Conservation (phyloP, 2,797 vertebrate genomes). For the Apogon hyalosoma region DNA sequence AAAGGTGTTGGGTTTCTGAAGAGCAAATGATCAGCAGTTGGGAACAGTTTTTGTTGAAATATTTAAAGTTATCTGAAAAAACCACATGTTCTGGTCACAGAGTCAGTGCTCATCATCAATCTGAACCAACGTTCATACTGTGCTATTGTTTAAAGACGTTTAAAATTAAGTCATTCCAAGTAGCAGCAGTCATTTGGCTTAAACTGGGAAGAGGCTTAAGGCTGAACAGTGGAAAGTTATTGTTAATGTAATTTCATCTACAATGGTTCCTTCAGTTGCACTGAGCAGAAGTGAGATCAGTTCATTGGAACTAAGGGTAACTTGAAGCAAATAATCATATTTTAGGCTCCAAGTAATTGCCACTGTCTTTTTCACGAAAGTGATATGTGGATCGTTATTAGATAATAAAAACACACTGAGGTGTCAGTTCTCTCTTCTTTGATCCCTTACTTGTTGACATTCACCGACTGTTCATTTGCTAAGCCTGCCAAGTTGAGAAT, state of each 20-base stretch:
- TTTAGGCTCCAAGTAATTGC: background rate
- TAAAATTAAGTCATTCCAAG: background rate
- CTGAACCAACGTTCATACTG: background rate
- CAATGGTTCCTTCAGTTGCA: background rate
- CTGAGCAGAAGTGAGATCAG: background rate
- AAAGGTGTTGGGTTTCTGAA: background rate
- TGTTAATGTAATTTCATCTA: too few relatives aligned
- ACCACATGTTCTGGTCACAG: background rate
- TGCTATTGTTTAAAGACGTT: background rate
- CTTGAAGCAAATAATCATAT: too few relatives aligned
- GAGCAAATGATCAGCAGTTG: background rate
- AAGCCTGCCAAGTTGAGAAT: slow-evolving; percentile 54
- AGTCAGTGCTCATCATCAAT: background rate
- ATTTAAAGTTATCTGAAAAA: slow-evolving; percentile 5
- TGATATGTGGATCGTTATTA: slow-evolving; percentile 17
- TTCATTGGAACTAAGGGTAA: background rate
- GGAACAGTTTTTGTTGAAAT: background rate
- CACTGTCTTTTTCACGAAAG: background rate
- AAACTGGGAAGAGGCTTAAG: background rate
- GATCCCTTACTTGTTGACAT: slow-evolving; percentile 40
- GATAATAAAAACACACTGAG: slow-evolving; percentile 36
- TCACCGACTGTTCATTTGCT: slow-evolving; percentile 44
- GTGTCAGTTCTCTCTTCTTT: slow-evolving; percentile 28
- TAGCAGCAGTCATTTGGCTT: background rate
- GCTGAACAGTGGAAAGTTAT: too few relatives aligned